These are phyloP conservation scores for Calidris pygmaea DNA, from an alignment of 2,113 vertebrate species.

Conservation along the genomic window DNA sequence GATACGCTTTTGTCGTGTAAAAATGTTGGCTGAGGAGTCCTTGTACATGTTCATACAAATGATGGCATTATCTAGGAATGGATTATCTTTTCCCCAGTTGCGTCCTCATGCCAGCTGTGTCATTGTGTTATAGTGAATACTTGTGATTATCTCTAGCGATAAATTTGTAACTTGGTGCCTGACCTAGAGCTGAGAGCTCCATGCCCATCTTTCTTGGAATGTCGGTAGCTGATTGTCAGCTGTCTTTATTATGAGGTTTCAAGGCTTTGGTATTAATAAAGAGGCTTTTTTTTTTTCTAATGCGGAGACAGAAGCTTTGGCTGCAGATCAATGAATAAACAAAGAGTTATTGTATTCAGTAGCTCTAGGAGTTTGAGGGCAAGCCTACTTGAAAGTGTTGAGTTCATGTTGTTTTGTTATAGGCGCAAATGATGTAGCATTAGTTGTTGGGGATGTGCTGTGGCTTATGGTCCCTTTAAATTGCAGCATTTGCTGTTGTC, in stretches of 20 bases:
- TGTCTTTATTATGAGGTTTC: slow-evolving; percentile 52
- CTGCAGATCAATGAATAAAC: slow-evolving; percentile 48
- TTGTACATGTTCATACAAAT: slow-evolving; percentile 43
- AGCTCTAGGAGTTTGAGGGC: slow-evolving; percentile 46
- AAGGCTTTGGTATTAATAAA: slow-evolving; percentile 40
- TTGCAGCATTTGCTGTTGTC: background rate
- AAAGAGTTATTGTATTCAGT: slow-evolving; percentile 58
- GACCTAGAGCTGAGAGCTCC: slow-evolving; percentile 7
- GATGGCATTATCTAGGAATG: slow-evolving; percentile 39
- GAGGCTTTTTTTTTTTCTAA: background rate
- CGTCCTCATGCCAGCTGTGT: slow-evolving; percentile 38
- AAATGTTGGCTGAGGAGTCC: background rate
- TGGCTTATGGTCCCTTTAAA: slow-evolving; percentile 13
- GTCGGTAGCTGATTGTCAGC: slow-evolving; percentile 6
- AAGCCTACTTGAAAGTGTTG: slow-evolving; percentile 45
- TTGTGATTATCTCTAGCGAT: slow-evolving; percentile 36
- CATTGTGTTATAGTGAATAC: slow-evolving; percentile 52
- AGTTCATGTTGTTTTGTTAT: slow-evolving; percentile 37
- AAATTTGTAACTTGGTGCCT: slow-evolving; percentile 37
- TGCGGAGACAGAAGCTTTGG: slow-evolving; percentile 52
- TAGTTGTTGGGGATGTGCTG: background rate
- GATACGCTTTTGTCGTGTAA: background rate
- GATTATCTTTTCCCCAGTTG: slow-evolving; percentile 42
- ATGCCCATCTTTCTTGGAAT: slow-evolving; percentile 45
- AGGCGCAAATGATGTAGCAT: slow-evolving; percentile 3